Conservation (phyloP, 1,140 invertebrate species). For the Temnothorax curvispinosus region DNA sequence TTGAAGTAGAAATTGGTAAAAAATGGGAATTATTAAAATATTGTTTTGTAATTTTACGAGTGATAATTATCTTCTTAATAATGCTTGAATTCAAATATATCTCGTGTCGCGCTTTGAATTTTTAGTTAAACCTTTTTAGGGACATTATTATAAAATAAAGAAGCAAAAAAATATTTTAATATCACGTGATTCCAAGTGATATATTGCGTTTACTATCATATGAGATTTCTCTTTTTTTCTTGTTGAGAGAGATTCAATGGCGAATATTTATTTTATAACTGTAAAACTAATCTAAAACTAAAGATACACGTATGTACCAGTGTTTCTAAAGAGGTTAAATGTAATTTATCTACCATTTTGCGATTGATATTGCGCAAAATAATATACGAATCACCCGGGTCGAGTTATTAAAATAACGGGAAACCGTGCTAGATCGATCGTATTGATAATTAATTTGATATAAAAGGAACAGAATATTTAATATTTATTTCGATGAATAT, state of each 20-base stretch:
- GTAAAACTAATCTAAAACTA: constrained; percentile 5
- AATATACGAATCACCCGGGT: not conserved
- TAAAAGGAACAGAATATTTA: not conserved
- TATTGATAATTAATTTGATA: constrained; percentile 1
- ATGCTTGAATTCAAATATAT: not conserved
- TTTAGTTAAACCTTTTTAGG: not conserved
- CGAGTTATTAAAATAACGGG: not conserved
- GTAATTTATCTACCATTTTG: not conserved
- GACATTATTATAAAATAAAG: not conserved
- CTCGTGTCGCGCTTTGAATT: not conserved
- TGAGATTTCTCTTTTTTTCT: not conserved
- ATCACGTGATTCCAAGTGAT: not conserved
- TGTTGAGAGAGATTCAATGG: not conserved
- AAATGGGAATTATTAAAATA: not conserved
- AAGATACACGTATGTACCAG: not conserved
- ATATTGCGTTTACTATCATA: not conserved
- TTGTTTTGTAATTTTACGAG: not conserved
- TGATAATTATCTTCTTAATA: not conserved
- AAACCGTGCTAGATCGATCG: not conserved
- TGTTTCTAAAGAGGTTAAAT: not conserved
- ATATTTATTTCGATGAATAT: not conserved
- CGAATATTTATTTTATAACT: not conserved
- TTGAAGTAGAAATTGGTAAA: too few relatives aligned
- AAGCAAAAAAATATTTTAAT: too few relatives aligned
- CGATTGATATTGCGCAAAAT: not conserved